Conservation (phyloP, 2,113 vertebrate genomes). For the Chamaetylas fuelleborni region DNA sequence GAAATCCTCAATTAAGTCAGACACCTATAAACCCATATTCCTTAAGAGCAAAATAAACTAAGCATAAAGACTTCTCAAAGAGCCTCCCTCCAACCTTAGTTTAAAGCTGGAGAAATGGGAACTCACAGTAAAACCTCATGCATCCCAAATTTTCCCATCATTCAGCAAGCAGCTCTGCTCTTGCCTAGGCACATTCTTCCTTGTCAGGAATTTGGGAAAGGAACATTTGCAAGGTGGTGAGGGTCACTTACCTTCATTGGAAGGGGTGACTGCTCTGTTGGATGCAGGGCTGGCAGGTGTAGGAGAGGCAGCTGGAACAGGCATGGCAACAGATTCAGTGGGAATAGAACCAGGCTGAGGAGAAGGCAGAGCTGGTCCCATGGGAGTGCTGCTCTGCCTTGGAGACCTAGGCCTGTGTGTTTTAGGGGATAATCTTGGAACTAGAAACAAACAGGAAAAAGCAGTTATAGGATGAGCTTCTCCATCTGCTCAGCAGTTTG, state of each 20-base stretch:
- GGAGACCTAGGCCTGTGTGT: constrained; percentile 95
- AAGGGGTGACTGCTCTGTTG: constrained; percentile 85
- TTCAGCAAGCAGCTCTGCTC: not conserved
- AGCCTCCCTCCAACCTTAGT: not conserved
- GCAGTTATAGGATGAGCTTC: not conserved
- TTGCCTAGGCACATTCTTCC: not conserved
- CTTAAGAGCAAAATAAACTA: not conserved
- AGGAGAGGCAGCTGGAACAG: constrained; percentile 85
- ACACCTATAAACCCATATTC: not conserved
- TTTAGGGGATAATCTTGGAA: constrained; percentile 79
- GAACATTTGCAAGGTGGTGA: not conserved
- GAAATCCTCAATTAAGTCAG: not conserved
- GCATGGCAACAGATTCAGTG: constrained; percentile 81
- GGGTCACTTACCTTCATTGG: constrained; percentile 80
- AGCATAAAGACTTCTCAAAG: not conserved
- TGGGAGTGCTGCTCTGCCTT: constrained; percentile 85
- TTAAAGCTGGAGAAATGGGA: not conserved
- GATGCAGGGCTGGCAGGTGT: constrained; percentile 89
- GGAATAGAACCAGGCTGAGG: constrained; percentile 86
- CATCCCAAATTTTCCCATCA: not conserved
- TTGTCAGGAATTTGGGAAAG: not conserved
- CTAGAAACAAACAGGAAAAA: constrained; percentile 71
- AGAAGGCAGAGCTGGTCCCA: constrained; percentile 83
- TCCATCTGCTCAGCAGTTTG: not conserved
- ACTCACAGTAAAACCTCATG: not conserved